phyloP scores from a whole-genome alignment of 1,140 invertebrate genomes.

The Bombus pyrosoma region DNA sequence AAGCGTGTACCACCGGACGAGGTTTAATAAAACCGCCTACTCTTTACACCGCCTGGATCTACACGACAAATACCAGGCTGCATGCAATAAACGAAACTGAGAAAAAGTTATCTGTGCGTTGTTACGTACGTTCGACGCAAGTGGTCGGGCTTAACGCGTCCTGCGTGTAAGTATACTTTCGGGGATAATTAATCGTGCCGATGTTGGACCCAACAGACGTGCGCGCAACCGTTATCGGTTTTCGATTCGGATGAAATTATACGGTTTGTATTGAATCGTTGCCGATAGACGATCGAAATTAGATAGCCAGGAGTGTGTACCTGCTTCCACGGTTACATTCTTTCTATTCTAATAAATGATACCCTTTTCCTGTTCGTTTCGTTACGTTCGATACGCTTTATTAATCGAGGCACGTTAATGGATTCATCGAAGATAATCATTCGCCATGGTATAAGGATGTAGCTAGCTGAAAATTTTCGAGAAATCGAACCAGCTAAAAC shows the following conservation, averaged over 20 bases:
- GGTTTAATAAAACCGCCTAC: constrained; percentile 46
- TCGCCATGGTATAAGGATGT: neutral
- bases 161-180: neutral
- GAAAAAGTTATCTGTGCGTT: constrained; percentile 33
- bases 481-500: neutral
- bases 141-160: neutral
- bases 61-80: neutral
- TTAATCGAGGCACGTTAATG: neutral
- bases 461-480: constrained; percentile 1
- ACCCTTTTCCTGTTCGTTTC: neutral
- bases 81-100: constrained; percentile 51
- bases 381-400: constrained; percentile 22
- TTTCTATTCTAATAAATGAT: constrained; percentile 46
- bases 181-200: constrained; percentile 59
- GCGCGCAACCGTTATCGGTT: constrained; percentile 48
- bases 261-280: constrained; percentile 24
- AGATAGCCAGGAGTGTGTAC: neutral
- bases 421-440: constrained; percentile 35
- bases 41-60: neutral
- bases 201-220: constrained; percentile 34
- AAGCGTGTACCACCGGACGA: neutral
- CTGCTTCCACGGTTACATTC: constrained; percentile 29
- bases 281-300: constrained; percentile 46
- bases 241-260: constrained; percentile 56
- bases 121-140: neutral